phyloP scores from a whole-genome alignment of 2,113 vertebrate genomes.

The Onychostruthus taczanowskii region DNA sequence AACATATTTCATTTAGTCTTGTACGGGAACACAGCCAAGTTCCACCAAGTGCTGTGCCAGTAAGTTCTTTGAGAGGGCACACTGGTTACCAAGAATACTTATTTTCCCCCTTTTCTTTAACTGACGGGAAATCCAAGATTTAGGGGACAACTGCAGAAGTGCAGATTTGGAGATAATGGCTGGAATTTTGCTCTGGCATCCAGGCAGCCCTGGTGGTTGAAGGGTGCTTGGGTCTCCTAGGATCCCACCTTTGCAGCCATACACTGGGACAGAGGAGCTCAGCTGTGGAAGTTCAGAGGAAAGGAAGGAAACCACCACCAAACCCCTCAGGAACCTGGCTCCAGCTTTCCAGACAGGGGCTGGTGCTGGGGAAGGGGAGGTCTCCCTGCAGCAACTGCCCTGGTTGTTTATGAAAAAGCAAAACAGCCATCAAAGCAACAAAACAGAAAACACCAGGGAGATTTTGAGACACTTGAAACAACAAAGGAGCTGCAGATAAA shows the following conservation, averaged over 20 bases:
- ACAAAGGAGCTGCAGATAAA: not conserved
- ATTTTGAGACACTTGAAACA: not conserved
- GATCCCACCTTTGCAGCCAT: not conserved
- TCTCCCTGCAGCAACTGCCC: not conserved
- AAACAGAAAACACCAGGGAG: not conserved
- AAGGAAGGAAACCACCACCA: not conserved
- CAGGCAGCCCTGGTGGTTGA: not conserved
- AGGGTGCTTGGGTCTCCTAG: not conserved
- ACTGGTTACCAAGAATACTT: not conserved
- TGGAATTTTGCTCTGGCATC: not conserved
- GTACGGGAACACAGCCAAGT: not conserved
- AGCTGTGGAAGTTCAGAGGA: not conserved
- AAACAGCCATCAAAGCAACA: not conserved
- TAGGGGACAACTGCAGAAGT: not conserved
- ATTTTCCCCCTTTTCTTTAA: not conserved
- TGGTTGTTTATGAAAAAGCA: not conserved
- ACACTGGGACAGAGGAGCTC: not conserved
- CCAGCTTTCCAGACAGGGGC: not conserved
- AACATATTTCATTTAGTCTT: not conserved
- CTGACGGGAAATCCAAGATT: not conserved
- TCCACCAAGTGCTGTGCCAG: not conserved
- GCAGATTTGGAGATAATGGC: not conserved
- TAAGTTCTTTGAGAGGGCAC: not conserved
- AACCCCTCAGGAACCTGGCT: not conserved
- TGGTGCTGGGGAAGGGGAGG: not conserved